Conservation (phyloP, 2,888 invertebrate species). For the Drosophila melanosoma region DNA sequence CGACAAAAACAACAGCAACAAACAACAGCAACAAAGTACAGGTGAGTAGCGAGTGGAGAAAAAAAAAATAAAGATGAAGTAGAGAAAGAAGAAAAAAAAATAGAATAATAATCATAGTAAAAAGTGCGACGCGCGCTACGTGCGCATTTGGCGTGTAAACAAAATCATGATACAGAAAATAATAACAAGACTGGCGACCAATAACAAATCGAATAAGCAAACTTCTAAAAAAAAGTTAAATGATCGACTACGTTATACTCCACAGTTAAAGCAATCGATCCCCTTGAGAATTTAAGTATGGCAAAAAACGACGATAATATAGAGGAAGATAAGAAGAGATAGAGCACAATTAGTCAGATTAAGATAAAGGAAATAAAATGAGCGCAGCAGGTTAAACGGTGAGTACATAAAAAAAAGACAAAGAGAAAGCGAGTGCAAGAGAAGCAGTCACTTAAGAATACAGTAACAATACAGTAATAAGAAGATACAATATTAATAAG, state of each 20-base stretch:
- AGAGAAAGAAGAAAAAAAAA: conserved; percentile 25
- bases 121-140: conserved; percentile 72
- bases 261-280: background rate
- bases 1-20: conserved; percentile 32
- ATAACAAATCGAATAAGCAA: conserved; percentile 53
- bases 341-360: background rate
- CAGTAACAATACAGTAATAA: background rate
- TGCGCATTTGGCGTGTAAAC: conserved; percentile 79
- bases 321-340: background rate
- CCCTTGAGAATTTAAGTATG: background rate
- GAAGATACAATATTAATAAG: background rate
- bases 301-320: background rate
- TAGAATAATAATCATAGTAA: conserved; percentile 73
- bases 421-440: background rate
- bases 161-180: conserved; percentile 72
- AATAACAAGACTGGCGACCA: conserved; percentile 55
- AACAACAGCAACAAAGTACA: conserved; percentile 21
- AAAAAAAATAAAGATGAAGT: conserved; percentile 8
- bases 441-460: too few species aligned
- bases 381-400: background rate
- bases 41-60: conserved; percentile 31
- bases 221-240: background rate
- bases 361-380: background rate
- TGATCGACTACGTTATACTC: conserved; percentile 17
- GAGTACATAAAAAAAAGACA: background rate